A percentile compares a stretch with the other conserved stretches of the same genome.
These are phyloP conservation scores for Lordiphosa mommai DNA, from an alignment of 1,140 invertebrate species.

Conservation along the genomic window DNA sequence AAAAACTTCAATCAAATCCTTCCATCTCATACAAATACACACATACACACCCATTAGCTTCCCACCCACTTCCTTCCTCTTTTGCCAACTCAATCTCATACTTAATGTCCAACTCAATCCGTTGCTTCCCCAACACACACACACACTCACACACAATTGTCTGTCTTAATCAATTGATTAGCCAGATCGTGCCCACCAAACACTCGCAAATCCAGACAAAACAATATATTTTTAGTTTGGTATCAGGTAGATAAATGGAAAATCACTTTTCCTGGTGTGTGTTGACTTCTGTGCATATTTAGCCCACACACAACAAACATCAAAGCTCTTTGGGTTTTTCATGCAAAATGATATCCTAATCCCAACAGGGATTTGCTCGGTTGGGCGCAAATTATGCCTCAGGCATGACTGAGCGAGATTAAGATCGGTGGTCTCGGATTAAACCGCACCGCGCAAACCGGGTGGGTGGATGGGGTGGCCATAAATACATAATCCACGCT, in stretches of 20 bases:
- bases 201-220: conserved; percentile 5
- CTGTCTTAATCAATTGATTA: conserved; percentile 51
- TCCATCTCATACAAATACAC: no score
- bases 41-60: no score
- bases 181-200: conserved; percentile 36
- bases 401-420: conserved; percentile 29
- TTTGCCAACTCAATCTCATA: no score
- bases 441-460: conserved; percentile 49
- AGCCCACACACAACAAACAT: no score
- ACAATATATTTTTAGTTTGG: background rate
- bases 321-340: conserved; percentile 22
- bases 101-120: no score
- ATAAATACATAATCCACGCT: conserved; percentile 73
- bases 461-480: conserved; percentile 16
- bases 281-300: background rate
- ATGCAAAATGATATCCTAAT: conserved; percentile 40
- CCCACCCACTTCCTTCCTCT: no score
- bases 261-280: no score
- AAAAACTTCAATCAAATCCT: no score
- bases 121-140: no score
- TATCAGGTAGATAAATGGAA: conserved; percentile 38
- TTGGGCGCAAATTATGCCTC: conserved; percentile 5
- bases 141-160: no score
- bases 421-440: conserved; percentile 63
- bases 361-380: conserved; percentile 29